Evolutionary conservation across 1,140 invertebrate genomes (phyloP).

Genomic region (Drosophila burlai): DNA sequence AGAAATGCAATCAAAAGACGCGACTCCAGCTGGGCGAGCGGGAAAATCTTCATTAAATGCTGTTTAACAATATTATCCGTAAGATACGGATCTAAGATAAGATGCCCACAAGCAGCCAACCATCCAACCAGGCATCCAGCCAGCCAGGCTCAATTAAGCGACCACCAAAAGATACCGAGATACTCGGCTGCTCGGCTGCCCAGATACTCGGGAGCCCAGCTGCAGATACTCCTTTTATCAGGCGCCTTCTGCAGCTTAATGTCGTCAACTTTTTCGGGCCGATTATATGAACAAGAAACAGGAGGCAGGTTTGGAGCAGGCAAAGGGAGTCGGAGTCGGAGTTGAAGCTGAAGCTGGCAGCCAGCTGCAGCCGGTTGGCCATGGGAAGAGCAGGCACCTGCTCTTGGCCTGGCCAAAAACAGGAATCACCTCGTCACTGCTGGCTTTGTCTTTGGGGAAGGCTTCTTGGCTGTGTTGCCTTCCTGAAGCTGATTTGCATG

Average conservation of each 20-base stretch:
- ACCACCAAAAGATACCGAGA: constrained; percentile 70
- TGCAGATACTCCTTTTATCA: constrained; percentile 65
- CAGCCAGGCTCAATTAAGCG: constrained; percentile 71
- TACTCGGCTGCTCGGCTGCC: constrained; percentile 4
- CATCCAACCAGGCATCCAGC: constrained; percentile 7
- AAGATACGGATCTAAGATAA: constrained; percentile 81
- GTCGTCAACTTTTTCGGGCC: constrained; percentile 73
- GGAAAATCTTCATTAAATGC: constrained; percentile 80
- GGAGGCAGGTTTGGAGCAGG: constrained; percentile 1
- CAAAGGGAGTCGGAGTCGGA: constrained; percentile 11
- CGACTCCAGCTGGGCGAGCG: constrained; percentile 61
- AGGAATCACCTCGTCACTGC: constrained; percentile 58
- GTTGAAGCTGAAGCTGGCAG: not conserved
- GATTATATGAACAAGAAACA: constrained; percentile 26
- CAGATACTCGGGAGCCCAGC: constrained; percentile 16
- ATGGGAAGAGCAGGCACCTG: constrained; percentile 49
- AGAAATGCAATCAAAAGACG: constrained; percentile 51
- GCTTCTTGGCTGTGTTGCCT: constrained; percentile 30
- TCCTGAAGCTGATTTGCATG: constrained; percentile 71
- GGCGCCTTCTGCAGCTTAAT: constrained; percentile 70
- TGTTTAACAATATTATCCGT: constrained; percentile 80
- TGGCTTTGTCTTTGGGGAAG: constrained; percentile 42
- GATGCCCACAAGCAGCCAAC: constrained; percentile 50
- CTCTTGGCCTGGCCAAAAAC: constrained; percentile 55
- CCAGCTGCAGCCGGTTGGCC: constrained; percentile 42